Base-by-base conservation (phyloP, 1,140 invertebrate species). In the Cydia strobilella region DNA sequence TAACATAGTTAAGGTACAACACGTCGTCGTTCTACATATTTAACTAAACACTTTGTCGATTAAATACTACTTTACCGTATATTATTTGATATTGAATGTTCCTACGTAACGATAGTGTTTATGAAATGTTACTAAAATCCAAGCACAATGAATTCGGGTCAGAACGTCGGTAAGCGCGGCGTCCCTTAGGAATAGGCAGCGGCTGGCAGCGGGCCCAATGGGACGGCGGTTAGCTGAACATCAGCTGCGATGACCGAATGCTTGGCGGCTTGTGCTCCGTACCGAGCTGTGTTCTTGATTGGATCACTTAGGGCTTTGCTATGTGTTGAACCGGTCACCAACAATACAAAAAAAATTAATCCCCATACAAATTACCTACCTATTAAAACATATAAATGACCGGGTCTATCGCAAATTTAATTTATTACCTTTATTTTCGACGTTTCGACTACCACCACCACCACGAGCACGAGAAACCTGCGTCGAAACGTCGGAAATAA, bases 141-240 rank as follows among this genome's bases (percentile, higher is more conserved):
- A 23, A 59, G 20, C 18, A 59, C 54, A 7, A 23, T 59, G 54
- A 59, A 59, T 59, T 59, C 54, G 54, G 54, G 54, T 23, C 20
- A 59, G 54, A 59, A 59, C 54, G 20, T 59, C 54, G 54, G 54
- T 59, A 59, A 12, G 6, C 15, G 20, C 20, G 18, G 54, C 54
- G 20, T 20, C 20, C 54, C 54, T 10, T 23, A 15, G 63, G 63
- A 35, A 15, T 31, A 31, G 63, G 25, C 63, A 15, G 63, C 25
- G 63, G 25, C 63, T 66, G 63, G 63, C 63, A 31, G 27, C 25
- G 63, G 27, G 63, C 63, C 63, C 63, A 66, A 35, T 66, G 63
- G 63, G 63, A 18, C 63, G 27, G 63, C 27, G 63, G 63, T 59
- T 59, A 59, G 54, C 54, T 59, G 54, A 59, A 59, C 54, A 59